phyloP scores from a whole-genome alignment of 2,888 invertebrate species.

The Notodonta dromedarius region DNA sequence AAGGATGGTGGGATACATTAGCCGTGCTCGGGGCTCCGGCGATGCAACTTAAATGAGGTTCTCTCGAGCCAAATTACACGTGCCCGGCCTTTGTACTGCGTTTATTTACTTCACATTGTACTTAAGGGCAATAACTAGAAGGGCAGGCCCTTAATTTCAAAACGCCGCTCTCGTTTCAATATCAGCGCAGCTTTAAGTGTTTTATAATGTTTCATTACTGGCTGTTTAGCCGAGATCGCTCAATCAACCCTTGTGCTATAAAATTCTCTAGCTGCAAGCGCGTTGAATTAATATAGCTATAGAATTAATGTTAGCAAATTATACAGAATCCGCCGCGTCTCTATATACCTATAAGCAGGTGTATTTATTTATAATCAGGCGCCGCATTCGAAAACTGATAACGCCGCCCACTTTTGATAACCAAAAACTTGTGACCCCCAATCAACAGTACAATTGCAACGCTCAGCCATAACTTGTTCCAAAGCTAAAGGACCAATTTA shows the following conservation, averaged over 20 bases:
- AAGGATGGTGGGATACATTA: constrained; percentile 71
- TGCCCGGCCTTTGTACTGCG: constrained; percentile 69
- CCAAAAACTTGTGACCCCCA: constrained; percentile 50
- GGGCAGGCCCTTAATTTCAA: constrained; percentile 71
- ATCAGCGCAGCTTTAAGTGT: constrained; percentile 62
- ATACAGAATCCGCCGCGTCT: too few species aligned
- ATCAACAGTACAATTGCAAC: constrained; percentile 39
- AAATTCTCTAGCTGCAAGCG: not conserved
- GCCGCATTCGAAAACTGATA: constrained; percentile 40
- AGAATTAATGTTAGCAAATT: too few species aligned
- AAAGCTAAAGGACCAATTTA: constrained; percentile 49
- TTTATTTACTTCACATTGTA: constrained; percentile 82
- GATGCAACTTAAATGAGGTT: constrained; percentile 77
- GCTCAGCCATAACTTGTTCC: constrained; percentile 34
- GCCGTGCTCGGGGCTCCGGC: constrained; percentile 65
- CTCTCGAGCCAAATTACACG: constrained; percentile 80
- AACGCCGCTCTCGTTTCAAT: constrained; percentile 63
- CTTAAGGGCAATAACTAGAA: constrained; percentile 81
- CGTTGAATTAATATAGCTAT: not conserved
- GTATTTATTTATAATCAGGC: constrained; percentile 11
- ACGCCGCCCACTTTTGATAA: constrained; percentile 49
- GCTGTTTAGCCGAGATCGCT: constrained; percentile 48
- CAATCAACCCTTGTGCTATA: constrained; percentile 17
- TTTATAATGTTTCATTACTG: constrained; percentile 56
- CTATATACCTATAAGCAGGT: too few species aligned